Percentiles rank a stretch among this genome's conserved stretches.
Conservation (phyloP, 1,140 invertebrate species). For the Tetranychus urticae region DNA sequence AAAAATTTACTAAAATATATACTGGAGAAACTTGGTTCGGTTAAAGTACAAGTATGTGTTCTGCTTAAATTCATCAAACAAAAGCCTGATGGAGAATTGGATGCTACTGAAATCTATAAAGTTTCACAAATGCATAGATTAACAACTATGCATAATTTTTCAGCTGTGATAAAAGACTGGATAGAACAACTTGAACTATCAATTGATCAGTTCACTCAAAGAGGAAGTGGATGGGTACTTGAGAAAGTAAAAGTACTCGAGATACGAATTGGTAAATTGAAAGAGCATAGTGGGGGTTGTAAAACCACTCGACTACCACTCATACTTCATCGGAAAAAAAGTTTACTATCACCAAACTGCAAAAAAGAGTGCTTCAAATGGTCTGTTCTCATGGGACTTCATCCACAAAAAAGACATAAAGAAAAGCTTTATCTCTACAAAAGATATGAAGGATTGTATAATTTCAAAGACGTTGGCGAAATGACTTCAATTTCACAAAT, state of each 20-base stretch:
- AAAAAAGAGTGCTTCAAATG: conserved; percentile 8
- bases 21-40: too few relatives aligned
- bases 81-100: too few relatives aligned
- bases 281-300: neutral
- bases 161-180: too few relatives aligned
- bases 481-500: neutral
- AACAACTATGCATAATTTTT: too few relatives aligned
- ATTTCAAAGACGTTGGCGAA: neutral
- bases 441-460: neutral
- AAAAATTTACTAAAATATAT: too few relatives aligned
- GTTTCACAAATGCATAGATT: too few relatives aligned
- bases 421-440: neutral
- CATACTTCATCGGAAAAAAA: neutral
- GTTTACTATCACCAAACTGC: neutral
- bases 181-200: too few relatives aligned
- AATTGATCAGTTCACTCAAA: neutral
- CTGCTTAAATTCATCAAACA: too few relatives aligned
- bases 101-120: too few relatives aligned
- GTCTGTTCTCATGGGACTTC: conserved; percentile 1
- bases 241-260: neutral
- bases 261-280: neutral
- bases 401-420: neutral
- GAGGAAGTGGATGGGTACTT: neutral
- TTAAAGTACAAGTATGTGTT: too few relatives aligned
- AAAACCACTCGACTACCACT: neutral